Conservation (phyloP, 1,140 invertebrate genomes). For the Drosophila varians region DNA sequence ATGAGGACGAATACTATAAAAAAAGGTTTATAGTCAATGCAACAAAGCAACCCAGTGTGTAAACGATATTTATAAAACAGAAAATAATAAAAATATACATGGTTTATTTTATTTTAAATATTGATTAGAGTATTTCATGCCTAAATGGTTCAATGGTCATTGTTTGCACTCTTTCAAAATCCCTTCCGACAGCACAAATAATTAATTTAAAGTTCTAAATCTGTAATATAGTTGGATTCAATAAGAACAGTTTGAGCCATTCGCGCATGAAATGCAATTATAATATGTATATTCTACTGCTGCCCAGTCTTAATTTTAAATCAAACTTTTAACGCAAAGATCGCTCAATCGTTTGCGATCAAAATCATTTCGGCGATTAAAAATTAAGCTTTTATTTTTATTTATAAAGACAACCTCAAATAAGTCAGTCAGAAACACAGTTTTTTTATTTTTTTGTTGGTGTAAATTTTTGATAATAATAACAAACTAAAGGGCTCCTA, state of each 20-base stretch:
- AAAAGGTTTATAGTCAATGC: constrained; percentile 65
- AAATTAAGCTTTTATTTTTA: constrained; percentile 39
- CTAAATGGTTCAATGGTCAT: constrained; percentile 65
- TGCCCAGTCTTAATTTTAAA: constrained; percentile 64
- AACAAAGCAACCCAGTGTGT: constrained; percentile 43
- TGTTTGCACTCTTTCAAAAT: constrained; percentile 32
- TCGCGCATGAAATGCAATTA: constrained; percentile 67
- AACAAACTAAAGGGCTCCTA: constrained; percentile 51
- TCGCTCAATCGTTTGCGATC: constrained; percentile 27
- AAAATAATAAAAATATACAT: constrained; percentile 8
- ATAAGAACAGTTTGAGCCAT: constrained; percentile 49
- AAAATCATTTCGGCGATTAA: constrained; percentile 9
- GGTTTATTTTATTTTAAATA: constrained; percentile 24
- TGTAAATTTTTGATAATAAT: constrained; percentile 19
- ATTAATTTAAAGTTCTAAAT: constrained; percentile 20
- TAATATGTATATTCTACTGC: constrained; percentile 38
- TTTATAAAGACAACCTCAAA: constrained; percentile 47
- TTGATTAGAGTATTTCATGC: constrained; percentile 64
- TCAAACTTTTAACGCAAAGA: constrained; percentile 34
- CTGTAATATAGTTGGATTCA: constrained; percentile 14
- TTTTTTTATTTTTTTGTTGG: constrained; percentile 7
- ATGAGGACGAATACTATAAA: constrained; percentile 2
- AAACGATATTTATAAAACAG: constrained; percentile 64
- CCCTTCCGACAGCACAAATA: constrained; percentile 41
- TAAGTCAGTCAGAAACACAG: constrained; percentile 23